phyloP scores from a whole-genome alignment of 2,888 invertebrate genomes.

The Epinotia brunnichana region DNA sequence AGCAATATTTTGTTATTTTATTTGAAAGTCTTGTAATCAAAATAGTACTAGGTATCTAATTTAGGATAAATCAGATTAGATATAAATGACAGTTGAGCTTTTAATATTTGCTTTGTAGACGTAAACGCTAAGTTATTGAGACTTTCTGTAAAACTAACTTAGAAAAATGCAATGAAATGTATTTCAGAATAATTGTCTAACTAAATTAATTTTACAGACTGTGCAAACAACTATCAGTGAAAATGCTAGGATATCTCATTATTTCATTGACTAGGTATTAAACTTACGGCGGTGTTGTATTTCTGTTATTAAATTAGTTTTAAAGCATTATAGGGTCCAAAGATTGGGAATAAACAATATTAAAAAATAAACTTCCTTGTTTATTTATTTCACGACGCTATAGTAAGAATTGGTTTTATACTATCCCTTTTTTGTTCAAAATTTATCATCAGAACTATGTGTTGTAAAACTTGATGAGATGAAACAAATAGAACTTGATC shows the following conservation, averaged over 20 bases:
- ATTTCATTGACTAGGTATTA: conserved; percentile 60
- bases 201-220: conserved; percentile 63
- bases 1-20: conserved; percentile 30
- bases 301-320: conserved; percentile 83
- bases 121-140: conserved; percentile 65
- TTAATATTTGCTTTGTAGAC: conserved; percentile 74
- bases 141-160: conserved; percentile 66
- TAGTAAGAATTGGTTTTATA: not conserved
- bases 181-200: conserved; percentile 46
- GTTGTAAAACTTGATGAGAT: not conserved
- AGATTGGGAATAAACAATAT: conserved; percentile 89
- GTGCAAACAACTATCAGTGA: conserved; percentile 54
- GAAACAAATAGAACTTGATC: too few relatives aligned
- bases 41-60: conserved; percentile 68
- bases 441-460: not conserved
- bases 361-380: conserved; percentile 78
- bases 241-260: conserved; percentile 61
- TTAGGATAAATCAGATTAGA: conserved; percentile 72
- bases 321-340: conserved; percentile 89
- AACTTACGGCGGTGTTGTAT: conserved; percentile 79
- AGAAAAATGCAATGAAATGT: conserved; percentile 40
- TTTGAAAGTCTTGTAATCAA: conserved; percentile 60
- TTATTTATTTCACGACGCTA: conserved; percentile 56
- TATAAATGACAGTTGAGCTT: conserved; percentile 73
- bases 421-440: not conserved